Evolutionary conservation across 64 coral and sea anemone genomes (phyloP), one percentile per base, ranked within the genome.

Genomic region (Montipora sp.): DNA sequence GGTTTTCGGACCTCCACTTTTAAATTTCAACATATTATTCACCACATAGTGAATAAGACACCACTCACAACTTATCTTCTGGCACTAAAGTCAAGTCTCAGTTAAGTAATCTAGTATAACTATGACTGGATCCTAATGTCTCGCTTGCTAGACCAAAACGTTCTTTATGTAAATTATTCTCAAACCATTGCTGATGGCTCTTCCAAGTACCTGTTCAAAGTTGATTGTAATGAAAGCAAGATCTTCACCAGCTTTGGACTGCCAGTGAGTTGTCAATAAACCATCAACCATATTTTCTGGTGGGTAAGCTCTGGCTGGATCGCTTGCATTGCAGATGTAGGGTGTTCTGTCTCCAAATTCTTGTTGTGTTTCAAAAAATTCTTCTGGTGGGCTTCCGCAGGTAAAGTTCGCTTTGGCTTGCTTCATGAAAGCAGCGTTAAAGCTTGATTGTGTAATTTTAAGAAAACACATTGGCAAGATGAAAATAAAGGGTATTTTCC

Each of bases 351-450:
- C 19, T 21, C 47, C 76, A 45, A 57, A 63, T 60, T 53, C 83
- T 83, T 98, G 90, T 59, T 95, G 94, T 53, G 89, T 87, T n/a
- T 80, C 95, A 87, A 77, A 98, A 27, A 93, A 98, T 10, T 93
- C 77, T 73, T 98, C 93, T 1, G 93, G 81, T 23, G 96, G 96
- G 18, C 73, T 90, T 69, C 96, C 96, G 51, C 96, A 98, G 4
- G 96, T 95, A 61, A 51, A 80, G 45, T 93, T 98, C 48, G 96
- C 96, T 59, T 80, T 21, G 5, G 87, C 77, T 13, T 61, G 15
- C 47, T 91, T 90, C 66, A 78, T 63, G 27, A 66, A 72, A 21
- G 77, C 90, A 45, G 77, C 91, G 58, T 98, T 98, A 23, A 95
- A 88, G 4, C 43, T 57, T 21, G 75, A 18, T 50, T 93, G 83